These are phyloP conservation scores for Notodonta dromedarius DNA, from an alignment of 2,888 invertebrate species.

Conservation along the genomic window DNA sequence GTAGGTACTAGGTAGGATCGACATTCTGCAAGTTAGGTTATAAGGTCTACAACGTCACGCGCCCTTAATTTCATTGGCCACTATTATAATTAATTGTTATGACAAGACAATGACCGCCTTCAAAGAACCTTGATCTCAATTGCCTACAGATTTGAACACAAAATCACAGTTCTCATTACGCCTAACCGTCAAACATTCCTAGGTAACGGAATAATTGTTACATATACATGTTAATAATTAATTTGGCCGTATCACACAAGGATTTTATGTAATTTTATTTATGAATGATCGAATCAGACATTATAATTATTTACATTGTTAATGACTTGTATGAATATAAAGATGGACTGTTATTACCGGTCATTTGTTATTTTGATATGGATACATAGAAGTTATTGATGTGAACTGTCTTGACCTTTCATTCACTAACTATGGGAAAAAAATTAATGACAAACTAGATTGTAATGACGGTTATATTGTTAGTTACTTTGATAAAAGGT, in stretches of 20 bases:
- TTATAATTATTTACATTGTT: background rate
- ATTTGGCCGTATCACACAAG: background rate
- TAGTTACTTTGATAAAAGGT: too few species aligned
- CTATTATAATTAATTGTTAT: conserved; percentile 21
- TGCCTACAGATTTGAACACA: conserved; percentile 25
- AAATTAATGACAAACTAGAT: background rate
- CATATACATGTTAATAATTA: background rate
- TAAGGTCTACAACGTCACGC: background rate
- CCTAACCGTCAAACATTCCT: conserved; percentile 24
- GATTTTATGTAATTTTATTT: background rate
- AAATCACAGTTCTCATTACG: conserved; percentile 27
- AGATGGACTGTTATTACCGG: background rate
- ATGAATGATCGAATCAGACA: background rate
- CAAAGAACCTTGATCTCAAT: conserved; percentile 37
- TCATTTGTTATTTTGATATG: conserved; percentile 5
- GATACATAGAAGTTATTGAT: conserved; percentile 7
- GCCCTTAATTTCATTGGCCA: conserved; percentile 15
- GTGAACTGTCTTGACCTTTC: conserved; percentile 19
- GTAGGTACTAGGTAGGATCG: too few species aligned
- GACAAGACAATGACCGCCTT: conserved; percentile 25
- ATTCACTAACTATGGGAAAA: conserved; percentile 22
- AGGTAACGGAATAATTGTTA: conserved; percentile 11
- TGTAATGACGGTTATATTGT: too few species aligned
- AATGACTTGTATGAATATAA: background rate
- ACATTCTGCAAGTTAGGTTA: background rate